phyloP scores from a whole-genome alignment of 2,113 vertebrate genomes.

The Pseudopipra pipra region DNA sequence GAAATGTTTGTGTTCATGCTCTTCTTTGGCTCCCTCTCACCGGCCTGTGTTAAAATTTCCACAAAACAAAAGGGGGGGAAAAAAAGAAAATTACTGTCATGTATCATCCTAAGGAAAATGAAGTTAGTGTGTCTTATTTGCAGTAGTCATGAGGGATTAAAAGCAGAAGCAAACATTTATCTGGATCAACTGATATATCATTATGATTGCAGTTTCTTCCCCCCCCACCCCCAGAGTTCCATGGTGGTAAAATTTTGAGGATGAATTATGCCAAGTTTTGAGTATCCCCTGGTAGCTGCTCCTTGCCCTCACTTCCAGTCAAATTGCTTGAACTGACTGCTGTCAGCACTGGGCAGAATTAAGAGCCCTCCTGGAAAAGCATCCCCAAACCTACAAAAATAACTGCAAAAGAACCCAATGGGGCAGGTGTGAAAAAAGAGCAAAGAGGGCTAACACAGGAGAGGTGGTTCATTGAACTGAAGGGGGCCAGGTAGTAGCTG shows the following conservation, averaged over 20 bases:
- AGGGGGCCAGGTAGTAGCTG: constrained; percentile 45
- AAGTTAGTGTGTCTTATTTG: background rate
- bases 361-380: background rate
- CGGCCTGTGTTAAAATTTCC: background rate
- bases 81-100: background rate
- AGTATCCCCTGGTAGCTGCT: background rate
- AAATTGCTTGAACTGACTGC: background rate
- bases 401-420: background rate
- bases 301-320: background rate
- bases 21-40: background rate
- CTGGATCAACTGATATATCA: background rate
- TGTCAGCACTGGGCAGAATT: background rate
- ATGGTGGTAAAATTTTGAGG: background rate
- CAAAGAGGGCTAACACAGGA: background rate
- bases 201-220: background rate
- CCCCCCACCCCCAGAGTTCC: background rate
- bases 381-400: background rate
- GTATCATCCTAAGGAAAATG: background rate
- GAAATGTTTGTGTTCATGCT: background rate
- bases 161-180: background rate
- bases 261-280: background rate
- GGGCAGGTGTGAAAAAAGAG: background rate
- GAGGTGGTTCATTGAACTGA: background rate
- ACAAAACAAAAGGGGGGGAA: background rate
- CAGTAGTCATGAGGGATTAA: background rate